Percentiles rank a stretch among this genome's conserved stretches.
These are phyloP conservation scores for Phasianus colchicus DNA, from an alignment of 2,113 vertebrate species.

Conservation along the genomic window DNA sequence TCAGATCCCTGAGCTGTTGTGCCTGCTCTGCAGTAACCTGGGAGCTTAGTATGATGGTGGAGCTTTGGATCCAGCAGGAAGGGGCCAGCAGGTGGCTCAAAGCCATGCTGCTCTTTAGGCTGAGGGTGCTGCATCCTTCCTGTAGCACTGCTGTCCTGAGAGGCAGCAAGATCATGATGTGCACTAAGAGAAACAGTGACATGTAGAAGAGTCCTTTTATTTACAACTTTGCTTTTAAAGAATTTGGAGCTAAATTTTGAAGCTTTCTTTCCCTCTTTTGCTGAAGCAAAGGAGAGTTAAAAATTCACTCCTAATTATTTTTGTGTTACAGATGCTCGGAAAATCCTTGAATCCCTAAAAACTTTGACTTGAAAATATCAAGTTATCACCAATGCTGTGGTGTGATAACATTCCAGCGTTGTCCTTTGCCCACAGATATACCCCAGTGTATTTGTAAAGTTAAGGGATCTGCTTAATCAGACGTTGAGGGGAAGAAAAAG, in stretches of 20 bases:
- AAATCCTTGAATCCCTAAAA: neutral
- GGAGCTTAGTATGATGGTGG: neutral
- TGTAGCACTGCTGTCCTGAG: neutral
- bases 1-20: rapidly evolving
- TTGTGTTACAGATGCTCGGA: neutral
- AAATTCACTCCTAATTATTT: neutral
- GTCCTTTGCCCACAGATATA: neutral
- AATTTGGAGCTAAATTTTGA: neutral
- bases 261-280: neutral
- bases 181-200: neutral
- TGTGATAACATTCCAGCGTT: neutral
- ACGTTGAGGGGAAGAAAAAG: neutral
- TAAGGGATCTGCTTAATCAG: neutral
- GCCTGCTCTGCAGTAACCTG: neutral
- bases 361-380: neutral
- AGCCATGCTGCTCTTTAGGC: neutral
- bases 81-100: rapidly evolving
- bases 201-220: constrained; percentile 5
- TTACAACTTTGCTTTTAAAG: neutral
- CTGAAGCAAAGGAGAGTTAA: neutral
- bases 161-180: neutral
- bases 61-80: neutral
- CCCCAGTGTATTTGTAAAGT: neutral
- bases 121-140: neutral
- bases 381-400: neutral